phyloP scores from a whole-genome alignment of 2,888 invertebrate genomes.

The Disparrhopalites patrizii region DNA sequence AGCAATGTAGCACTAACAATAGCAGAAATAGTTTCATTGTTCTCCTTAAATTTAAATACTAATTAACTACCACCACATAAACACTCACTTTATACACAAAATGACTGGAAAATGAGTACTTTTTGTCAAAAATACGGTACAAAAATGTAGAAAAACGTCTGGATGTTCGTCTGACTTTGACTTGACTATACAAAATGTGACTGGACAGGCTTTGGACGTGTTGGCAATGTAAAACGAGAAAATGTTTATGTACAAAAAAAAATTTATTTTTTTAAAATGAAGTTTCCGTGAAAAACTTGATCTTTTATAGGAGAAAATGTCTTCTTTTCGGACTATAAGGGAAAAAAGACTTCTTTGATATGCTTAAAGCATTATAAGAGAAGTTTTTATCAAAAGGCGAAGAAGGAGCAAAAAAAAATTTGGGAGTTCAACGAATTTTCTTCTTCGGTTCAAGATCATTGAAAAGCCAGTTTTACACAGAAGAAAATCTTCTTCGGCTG shows the following conservation, averaged over 20 bases:
- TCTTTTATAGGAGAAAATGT: background rate
- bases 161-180: background rate
- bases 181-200: background rate
- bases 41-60: background rate
- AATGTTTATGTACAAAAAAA: too few species aligned
- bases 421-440: slow-evolving; percentile 5
- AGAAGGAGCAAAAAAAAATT: background rate
- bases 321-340: too few species aligned
- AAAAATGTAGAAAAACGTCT: too few species aligned
- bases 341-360: too few species aligned
- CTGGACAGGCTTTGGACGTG: too few species aligned
- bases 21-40: background rate
- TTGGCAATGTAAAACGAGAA: too few species aligned
- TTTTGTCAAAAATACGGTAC: background rate
- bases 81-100: too few species aligned
- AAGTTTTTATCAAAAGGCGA: background rate
- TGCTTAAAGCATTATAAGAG: too few species aligned
- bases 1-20: background rate
- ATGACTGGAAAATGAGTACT: too few species aligned
- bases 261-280: background rate
- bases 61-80: too few species aligned
- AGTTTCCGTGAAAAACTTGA: background rate
- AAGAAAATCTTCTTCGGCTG: too few species aligned
- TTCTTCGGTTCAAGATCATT: background rate
- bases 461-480: too few species aligned